Percentiles rank a stretch among this genome's conserved stretches.
Evolutionary conservation across 2,888 invertebrate species (phyloP).

Genomic region (Dynastes tityus): DNA sequence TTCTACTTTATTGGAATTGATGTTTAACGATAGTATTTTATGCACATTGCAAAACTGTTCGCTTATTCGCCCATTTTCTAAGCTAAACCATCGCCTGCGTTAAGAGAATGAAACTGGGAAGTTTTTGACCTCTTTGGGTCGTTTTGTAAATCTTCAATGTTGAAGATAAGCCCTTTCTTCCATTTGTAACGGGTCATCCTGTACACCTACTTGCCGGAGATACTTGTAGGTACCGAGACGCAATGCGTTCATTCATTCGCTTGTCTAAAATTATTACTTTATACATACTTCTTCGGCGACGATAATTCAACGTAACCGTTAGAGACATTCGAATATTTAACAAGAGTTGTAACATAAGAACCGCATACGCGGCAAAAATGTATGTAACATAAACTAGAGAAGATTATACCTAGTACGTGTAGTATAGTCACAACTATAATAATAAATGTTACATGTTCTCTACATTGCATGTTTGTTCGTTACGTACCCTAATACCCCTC

Average conservation of each 20-base stretch:
- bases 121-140: too few species aligned
- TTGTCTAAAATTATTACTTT: slow-evolving; percentile 29
- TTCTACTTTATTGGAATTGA: too few species aligned
- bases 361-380: background rate
- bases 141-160: too few species aligned
- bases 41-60: too few species aligned
- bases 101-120: too few species aligned
- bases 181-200: too few species aligned
- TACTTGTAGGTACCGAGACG: background rate
- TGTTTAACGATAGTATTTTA: too few species aligned
- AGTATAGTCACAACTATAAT: background rate
- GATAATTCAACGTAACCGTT: slow-evolving; percentile 29
- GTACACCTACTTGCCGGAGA: background rate
- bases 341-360: slow-evolving; percentile 22
- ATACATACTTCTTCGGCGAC: slow-evolving; percentile 11
- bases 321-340: slow-evolving; percentile 15
- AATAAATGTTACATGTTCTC: background rate
- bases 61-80: too few species aligned
- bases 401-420: slow-evolving; percentile 1
- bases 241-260: slow-evolving; percentile 8
- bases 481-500: background rate
- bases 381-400: background rate
- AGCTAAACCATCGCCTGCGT: too few species aligned
- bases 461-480: background rate
- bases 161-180: too few species aligned